These are phyloP conservation scores for Eupithecia pulchellata DNA, from an alignment of 2,888 invertebrate species.

Conservation along the genomic window DNA sequence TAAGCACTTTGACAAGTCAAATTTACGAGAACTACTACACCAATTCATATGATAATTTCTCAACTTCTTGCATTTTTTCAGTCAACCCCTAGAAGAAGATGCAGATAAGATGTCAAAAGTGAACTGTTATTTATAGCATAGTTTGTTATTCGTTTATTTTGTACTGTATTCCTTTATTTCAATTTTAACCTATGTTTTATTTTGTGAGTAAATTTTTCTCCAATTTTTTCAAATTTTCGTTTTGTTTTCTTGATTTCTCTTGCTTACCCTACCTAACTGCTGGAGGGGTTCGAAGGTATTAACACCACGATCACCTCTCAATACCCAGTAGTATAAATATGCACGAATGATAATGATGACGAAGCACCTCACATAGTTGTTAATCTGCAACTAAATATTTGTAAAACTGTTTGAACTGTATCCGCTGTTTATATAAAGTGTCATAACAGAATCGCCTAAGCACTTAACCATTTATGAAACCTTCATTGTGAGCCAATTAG, in stretches of 20 bases:
- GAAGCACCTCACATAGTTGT: background rate
- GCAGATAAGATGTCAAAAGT: background rate
- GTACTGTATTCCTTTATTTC: constrained; percentile 3
- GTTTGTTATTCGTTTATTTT: constrained; percentile 2
- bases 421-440: background rate
- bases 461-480: background rate
- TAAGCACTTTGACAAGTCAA: no score
- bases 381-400: background rate
- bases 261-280: no score
- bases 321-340: no score
- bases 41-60: background rate
- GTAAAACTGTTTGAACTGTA: background rate
- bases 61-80: constrained; percentile 14
- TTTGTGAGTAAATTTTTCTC: background rate
- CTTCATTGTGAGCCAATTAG: background rate
- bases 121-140: background rate
- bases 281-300: no score
- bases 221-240: no score
- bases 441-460: background rate
- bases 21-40: no score
- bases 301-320: no score
- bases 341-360: background rate
- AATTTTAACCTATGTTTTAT: background rate
- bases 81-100: constrained; percentile 20
- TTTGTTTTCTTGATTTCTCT: no score